Percentiles rank a stretch among this genome's conserved stretches.
phyloP scores from a whole-genome alignment of 2,113 vertebrate genomes.

The Crotophaga sulcirostris region DNA sequence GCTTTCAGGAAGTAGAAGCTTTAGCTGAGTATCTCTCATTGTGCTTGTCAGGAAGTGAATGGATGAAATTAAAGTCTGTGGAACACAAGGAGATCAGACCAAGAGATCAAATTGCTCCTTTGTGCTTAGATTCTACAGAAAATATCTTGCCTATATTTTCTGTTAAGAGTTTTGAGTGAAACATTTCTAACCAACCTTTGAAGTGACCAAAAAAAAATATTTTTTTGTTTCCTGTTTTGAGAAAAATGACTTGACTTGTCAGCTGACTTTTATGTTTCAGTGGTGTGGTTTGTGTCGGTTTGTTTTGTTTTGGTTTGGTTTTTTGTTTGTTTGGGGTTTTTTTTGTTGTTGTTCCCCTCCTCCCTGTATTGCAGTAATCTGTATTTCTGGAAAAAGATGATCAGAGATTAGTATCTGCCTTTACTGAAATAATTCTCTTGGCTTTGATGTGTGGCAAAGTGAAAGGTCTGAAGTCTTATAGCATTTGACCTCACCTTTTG shows the following conservation, averaged over 20 bases:
- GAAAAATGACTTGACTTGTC: neutral
- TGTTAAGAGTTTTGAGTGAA: neutral
- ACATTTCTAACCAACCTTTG: neutral
- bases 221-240: neutral
- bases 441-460: neutral
- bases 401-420: neutral
- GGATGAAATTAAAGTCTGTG: neutral
- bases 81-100: neutral
- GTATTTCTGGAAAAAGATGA: neutral
- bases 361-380: neutral
- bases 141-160: neutral
- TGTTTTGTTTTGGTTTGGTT: no score
- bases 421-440: neutral
- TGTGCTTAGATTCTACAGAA: neutral
- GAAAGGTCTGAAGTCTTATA: neutral
- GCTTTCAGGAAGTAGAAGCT: neutral
- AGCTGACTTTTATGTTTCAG: neutral
- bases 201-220: neutral
- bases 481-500: neutral
- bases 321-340: no score
- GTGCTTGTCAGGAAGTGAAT: neutral
- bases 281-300: no score
- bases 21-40: neutral
- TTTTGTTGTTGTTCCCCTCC: no score
- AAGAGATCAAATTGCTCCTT: neutral